phyloP scores from a whole-genome alignment of 2,797 vertebrate genomes.

The Anabas testudineus region DNA sequence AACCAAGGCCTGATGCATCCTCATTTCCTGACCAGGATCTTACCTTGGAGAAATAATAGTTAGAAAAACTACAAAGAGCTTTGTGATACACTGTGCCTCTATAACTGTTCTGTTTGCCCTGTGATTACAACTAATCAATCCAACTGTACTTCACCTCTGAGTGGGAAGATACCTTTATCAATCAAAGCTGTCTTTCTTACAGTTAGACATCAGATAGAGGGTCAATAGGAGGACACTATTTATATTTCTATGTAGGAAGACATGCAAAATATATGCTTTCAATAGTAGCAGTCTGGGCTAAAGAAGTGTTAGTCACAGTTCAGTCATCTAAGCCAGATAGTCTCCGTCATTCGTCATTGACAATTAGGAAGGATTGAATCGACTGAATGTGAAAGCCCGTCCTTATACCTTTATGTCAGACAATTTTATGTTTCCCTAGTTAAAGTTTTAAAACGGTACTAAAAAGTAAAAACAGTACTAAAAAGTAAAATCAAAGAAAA shows the following conservation, averaged over 20 bases:
- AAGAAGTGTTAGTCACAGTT: not conserved
- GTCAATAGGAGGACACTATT: not conserved
- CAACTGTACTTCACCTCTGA: not conserved
- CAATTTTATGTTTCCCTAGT: not conserved
- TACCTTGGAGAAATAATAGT: not conserved
- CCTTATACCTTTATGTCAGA: not conserved
- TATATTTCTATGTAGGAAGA: not conserved
- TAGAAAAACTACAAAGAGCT: not conserved
- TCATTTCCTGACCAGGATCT: not conserved
- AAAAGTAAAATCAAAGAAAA: not conserved
- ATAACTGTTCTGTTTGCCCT: not conserved
- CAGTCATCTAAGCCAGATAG: not conserved
- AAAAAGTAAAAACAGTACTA: conserved; percentile 3
- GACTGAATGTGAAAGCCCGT: not conserved
- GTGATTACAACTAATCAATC: conserved; percentile 7
- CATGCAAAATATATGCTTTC: not conserved
- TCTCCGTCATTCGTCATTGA: not conserved
- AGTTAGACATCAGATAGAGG: not conserved
- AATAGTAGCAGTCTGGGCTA: not conserved
- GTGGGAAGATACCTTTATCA: not conserved
- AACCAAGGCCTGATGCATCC: not conserved
- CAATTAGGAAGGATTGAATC: not conserved
- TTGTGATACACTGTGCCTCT: not conserved
- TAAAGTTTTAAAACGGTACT: not conserved
- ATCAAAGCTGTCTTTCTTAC: not conserved